A percentile compares a stretch with the other conserved stretches of the same genome.
These are phyloP conservation scores for Labrus mixtus DNA, from an alignment of 2,113 vertebrate genomes.

Conservation along the genomic window DNA sequence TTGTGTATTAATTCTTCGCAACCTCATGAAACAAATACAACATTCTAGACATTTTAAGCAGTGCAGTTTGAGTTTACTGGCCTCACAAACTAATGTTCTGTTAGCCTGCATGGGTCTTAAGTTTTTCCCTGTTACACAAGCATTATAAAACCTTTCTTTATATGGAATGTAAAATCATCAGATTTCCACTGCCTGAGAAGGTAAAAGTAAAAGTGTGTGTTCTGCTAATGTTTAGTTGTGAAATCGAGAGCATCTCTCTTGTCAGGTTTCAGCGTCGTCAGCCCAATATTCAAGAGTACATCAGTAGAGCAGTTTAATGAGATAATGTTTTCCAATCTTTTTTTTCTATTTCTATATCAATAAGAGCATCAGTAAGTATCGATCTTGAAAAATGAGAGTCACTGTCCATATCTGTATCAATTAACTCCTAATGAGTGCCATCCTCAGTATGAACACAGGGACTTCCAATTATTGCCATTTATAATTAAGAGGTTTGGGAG, in stretches of 20 bases:
- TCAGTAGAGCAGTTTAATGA: background rate
- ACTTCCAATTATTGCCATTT: constrained; percentile 1
- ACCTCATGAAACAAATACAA: no score
- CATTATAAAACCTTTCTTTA: background rate
- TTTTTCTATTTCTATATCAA: background rate
- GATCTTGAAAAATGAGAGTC: background rate
- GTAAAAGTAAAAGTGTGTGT: no score
- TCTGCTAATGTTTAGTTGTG: no score
- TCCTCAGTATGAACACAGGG: background rate
- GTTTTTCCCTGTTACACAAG: background rate
- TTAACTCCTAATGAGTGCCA: background rate
- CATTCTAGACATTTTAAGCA: no score
- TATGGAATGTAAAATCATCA: background rate
- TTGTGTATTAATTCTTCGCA: no score
- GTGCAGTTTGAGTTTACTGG: no score
- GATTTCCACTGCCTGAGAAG: background rate
- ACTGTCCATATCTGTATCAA: background rate
- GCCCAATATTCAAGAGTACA: background rate
- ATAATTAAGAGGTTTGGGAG: constrained; percentile 3
- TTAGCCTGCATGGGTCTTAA: background rate
- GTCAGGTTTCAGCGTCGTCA: background rate
- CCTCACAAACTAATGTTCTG: background rate
- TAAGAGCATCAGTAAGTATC: background rate
- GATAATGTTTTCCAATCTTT: background rate
- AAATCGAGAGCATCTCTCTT: no score